phyloP scores from a whole-genome alignment of 2,797 vertebrate genomes.

The Urophycis tenuis region DNA sequence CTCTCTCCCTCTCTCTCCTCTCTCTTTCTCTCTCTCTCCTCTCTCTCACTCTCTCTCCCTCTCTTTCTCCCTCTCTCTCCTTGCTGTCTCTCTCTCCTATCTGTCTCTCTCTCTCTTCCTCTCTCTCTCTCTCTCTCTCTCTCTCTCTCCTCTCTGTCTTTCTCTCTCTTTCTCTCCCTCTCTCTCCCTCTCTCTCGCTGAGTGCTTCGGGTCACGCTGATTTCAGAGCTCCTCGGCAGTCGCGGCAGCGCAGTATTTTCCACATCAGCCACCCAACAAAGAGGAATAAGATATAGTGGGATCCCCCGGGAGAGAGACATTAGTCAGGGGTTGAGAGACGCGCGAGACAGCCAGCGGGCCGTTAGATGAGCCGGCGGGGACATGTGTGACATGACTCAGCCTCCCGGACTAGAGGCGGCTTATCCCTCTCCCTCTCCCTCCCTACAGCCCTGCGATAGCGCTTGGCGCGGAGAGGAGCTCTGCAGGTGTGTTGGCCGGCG shows the following conservation, averaged over 20 bases:
- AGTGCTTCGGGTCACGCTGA: slow-evolving; percentile 45
- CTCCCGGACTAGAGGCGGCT: background rate
- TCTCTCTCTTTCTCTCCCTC: background rate
- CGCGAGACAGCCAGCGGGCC: slow-evolving; percentile 33
- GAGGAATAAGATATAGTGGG: slow-evolving; percentile 48
- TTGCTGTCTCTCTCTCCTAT: too few species aligned
- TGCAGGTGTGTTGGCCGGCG: slow-evolving; percentile 48
- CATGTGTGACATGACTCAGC: slow-evolving; percentile 21
- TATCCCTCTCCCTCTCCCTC: background rate
- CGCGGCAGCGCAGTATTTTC: slow-evolving; percentile 46
- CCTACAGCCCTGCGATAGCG: background rate
- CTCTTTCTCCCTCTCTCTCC: background rate
- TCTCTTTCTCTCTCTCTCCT: too few species aligned
- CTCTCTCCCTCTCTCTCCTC: too few species aligned
- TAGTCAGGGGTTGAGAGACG: slow-evolving; percentile 29
- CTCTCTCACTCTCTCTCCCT: background rate
- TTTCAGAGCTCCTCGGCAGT: slow-evolving; percentile 54
- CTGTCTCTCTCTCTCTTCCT: background rate
- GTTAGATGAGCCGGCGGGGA: slow-evolving; percentile 35
- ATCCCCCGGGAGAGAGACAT: slow-evolving; percentile 37
- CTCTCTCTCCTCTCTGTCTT: background rate
- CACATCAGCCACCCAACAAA: slow-evolving; percentile 44
- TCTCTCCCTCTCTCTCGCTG: background rate
- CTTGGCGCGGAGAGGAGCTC: slow-evolving; percentile 39
- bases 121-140: background rate